A percentile compares a stretch with the other conserved stretches of the same genome.
These are phyloP conservation scores for Orientallactaga sibirica DNA, from an alignment of 2,797 vertebrate genomes.

Conservation along the genomic window DNA sequence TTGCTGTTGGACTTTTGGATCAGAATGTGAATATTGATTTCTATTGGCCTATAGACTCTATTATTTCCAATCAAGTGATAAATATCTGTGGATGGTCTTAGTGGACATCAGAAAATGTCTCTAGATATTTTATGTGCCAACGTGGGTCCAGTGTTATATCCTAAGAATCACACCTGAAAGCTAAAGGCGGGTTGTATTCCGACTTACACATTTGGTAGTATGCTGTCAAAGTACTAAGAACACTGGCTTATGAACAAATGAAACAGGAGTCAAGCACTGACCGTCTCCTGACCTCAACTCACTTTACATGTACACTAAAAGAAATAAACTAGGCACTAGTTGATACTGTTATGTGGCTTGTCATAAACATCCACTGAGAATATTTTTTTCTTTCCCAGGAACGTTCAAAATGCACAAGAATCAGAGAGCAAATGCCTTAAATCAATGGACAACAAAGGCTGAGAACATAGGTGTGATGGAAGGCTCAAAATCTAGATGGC, in stretches of 20 bases:
- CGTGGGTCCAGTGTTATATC: neutral
- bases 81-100: neutral
- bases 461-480: conserved; percentile 57
- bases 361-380: neutral
- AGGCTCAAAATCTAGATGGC: conserved; percentile 23
- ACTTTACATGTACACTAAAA: conserved; percentile 50
- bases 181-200: neutral
- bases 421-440: neutral
- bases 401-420: conserved; percentile 41
- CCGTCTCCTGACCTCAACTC: neutral
- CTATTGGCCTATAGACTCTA: neutral
- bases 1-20: neutral
- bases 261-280: neutral
- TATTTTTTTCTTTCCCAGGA: neutral
- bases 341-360: conserved; percentile 6
- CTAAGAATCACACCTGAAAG: neutral
- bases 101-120: conserved; percentile 25
- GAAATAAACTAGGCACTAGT: neutral
- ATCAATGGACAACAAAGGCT: conserved; percentile 19
- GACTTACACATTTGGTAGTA: neutral
- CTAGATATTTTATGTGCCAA: neutral
- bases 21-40: neutral
- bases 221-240: neutral
- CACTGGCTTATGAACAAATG: neutral
- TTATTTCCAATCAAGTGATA: neutral